Evolutionary conservation across 2,797 vertebrate genomes (phyloP), one percentile per base, ranked within the genome.

Genomic region (Hydrolagus colliei): DNA sequence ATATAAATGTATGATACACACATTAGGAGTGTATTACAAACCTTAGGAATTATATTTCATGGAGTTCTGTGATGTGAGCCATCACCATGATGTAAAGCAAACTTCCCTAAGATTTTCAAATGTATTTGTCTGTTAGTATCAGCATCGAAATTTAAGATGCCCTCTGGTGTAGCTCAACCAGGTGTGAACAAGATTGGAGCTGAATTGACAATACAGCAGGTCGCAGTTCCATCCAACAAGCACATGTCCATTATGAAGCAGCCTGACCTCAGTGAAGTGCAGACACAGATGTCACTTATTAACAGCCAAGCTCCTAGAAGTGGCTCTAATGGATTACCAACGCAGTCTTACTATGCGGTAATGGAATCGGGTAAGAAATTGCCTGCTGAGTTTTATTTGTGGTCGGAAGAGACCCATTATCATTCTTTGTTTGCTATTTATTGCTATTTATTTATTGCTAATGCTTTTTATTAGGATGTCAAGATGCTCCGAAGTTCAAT

Each of bases 251-350:
- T 87, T 61, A 88, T 85, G 0, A 90, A 90, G 73, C 89, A 91
- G 86, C 90, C 91, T 20, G 88, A 91, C 41, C 90, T 87, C 0
- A 91, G 95, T 80, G 91, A 91, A 9, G 90, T 94, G 59, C 92
- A 93, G 63, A 92, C 93, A 72, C 93, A 93, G 41, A 93, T 93
- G 90, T 90, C 93, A 87, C 86, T 91, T 78, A 72, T 92, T 85
- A 90, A 88, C 86, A 87, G 86, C 67, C 89, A 90, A 6, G 65
- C 88, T 87, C 82, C 88, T 86, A 86, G 72, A 87, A 85, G 71
- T 20, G 27, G 86, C 65, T 87, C 12, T 13, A 87, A 78, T 0
- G 80, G 88, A 86, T 88, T 87, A 86, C 85, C 91, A 87, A 0
- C 88, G 87, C 7, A 76, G 86, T 78, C 88, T 86, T 86, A 71